Evolutionary conservation across 2,888 invertebrate genomes (phyloP), one percentile per base, ranked within the genome.

Genomic region (Bruchidius siliquastri): DNA sequence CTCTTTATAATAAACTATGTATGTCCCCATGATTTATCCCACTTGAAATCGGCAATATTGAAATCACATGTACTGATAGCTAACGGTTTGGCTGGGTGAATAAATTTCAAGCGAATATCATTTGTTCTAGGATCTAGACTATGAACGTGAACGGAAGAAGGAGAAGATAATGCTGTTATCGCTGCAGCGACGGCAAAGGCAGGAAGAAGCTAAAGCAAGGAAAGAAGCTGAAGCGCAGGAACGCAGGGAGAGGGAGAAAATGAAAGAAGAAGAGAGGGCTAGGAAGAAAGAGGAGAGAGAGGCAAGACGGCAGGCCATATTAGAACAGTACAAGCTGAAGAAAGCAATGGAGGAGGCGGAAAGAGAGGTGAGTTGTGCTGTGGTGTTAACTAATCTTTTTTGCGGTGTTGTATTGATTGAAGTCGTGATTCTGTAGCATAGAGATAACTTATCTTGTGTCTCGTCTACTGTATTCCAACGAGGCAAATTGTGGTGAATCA

Each of bases 281-380:
- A 88, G 94, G 84, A 91, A 93, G 86, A 87, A 90, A 88, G 85
- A 94, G 82, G 97, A 97, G 83, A 97, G 98, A 86, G 93, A 93
- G 82, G 91, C 93, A n/a, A 89, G 97, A 75, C 88, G 97, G 73
- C 94, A 96, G 79, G 91, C 91, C 78, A 98, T 98, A 84, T 90
- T 97, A 81, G 96, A 96, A 84, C 95, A 96, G 86, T 96, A 98
- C 88, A 94, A 96, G 87, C 89, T 96, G 80, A 96, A 97, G 85
- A 98, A 98, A 87, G 95, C 95, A 73, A 92, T 95, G 77, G 96
- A 97, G 85, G 96, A 96, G 87, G 96, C 96, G 22, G 95, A 96
- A 86, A 87, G 94, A 84, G 95, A 95, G 90, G 94, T 94, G 81
- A 77, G 83, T 72, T 8, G 8, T 68, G 68, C 20, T 68, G 26